Base-by-base conservation (phyloP, 2,797 vertebrate genomes). In the Decapterus maruadsi region DNA sequence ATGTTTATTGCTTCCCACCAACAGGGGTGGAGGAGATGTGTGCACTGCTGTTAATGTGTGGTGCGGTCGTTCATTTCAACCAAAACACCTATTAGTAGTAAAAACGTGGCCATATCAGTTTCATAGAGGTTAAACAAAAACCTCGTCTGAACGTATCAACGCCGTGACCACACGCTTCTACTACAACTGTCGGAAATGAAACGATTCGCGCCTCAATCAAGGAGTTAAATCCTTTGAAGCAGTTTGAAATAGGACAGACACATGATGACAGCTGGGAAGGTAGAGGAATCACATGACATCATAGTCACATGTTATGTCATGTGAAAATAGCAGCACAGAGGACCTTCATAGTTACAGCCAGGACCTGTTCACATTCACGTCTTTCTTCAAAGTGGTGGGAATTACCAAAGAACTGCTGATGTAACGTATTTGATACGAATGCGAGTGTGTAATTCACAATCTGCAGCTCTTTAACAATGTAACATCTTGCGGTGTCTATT, bases 221-320 rank as follows among this genome's bases (percentile, higher is more conserved):
- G 14, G 11, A 65, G 11, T 59, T 19, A 45, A 45, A 7, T 38
- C 14, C 22, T 40, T 60, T 62, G 34, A 75, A 45, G 4, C 29
- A 68, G 29, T 45, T 31, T 20, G 22, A 59, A 38, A 60, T 38
- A 26, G 17, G 16, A 68, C 20, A 59, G 66, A 74, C 17, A 43
- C 40, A 38, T 63, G 22, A 43, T 12, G 64, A 66, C 61, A 42
- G 51, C 34, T 54, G 53, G 34, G n/a, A 64, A 54, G 40, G 64
- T 14, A 31, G 29, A 1, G 8, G 14, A 79, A 66, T 78, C 75
- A 78, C 10, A 53, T 81, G 77, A 77, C 65, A 80, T 40, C 50
- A 54, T 38, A 64, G 63, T 79, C 69, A 77, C 67, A 77, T 69
- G 83, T 55, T 57, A 19, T 59, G 50, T 61, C 78, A 81, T 59